Base-by-base conservation (phyloP, 2,888 invertebrate species). In the Apamea monoglypha region DNA sequence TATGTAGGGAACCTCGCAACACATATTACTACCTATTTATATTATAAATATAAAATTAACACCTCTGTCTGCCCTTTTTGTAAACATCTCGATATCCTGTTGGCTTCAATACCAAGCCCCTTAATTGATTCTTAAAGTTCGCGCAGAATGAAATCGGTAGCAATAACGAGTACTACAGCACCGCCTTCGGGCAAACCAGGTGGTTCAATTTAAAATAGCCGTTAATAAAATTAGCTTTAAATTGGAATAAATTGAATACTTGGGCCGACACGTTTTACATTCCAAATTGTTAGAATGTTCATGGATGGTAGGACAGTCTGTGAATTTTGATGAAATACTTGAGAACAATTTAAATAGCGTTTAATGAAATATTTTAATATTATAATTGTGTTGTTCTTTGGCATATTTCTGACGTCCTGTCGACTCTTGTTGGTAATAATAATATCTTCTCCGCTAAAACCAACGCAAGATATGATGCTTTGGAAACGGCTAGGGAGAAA, bases 161-260 rank as follows among this genome's bases (percentile, higher is more conserved):
- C 78, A 81, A 85, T 84, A n/a, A n/a, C n/a, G n/a, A n/a, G n/a
- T 84, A 83, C 76, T 44, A 25, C 25, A 64, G n/a, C 59, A 44
- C 44, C 44, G 82, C 85, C 85, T 78, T 40, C 32, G 50, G 81
- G 66, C 81, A 50, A 71, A 61, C 78, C 82, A 85, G 82, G 82
- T 84, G 78, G 63, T 61, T 66, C 53, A 47, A 64, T 66, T 78
- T 82, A 71, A 81, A 77, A 84, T 59, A 68, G 71, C 71, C 21
- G 32, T 77, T 71, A 74, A 74, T 77, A 84, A 82, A 84, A 84
- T 84, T 72, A 71, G 12, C 67, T 74, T 66, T 59, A 68, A 84
- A 84, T 68, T 78, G 74, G 64, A 81, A 81, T 84, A 81, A 72
- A 84, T 75, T 78, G 78, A 85, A 85, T 85, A 75, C 68, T 63